Evolutionary conservation across 2,797 vertebrate species (phyloP), one percentile per base, ranked within the genome.

Genomic region (Chiroxiphia lanceolata): DNA sequence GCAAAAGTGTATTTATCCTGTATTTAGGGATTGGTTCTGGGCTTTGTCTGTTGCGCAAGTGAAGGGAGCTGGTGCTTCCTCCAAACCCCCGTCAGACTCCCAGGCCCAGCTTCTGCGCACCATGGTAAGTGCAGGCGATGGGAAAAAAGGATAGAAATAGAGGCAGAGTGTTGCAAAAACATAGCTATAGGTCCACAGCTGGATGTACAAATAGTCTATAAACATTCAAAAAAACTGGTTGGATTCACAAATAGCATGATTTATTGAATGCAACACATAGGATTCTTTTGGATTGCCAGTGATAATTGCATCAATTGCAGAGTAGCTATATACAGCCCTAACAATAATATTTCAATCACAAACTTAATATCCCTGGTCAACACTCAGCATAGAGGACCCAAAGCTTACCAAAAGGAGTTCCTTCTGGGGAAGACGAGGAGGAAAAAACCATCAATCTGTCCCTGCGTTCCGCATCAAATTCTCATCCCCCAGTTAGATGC

Each of bases 71-170:
- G 27, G 19, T 56, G 34, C 42, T 65, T 60, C 25, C 3, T 23
- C 53, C 8, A 11, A 71, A 48, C 23, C 11, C 47, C 7, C 1
- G 0, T 20, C 50, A 77, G 21, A 13, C 11, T 5, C 22, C 36
- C 15, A 23, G 57, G 31, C 54, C 45, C 72, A 83, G 67, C 48
- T 81, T 11, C 44, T 56, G 63, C 36, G 42, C 6, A 0, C 31
- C 1, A 0, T 21, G 42, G 54, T 26, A 36, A 63, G 57, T 4
- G 1, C n/a, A 16, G 82, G 29, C 36, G 20, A 13, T 15, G 15
- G 9, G 15, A 11, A 25, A 19, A 22, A 20, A 11, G 21, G 16
- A 31, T 6, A 65, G 25, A 31, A 65, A 48, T 0, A 40, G n/a
- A 42, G n/a, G 9, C 29, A n/a, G 29, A 48, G 7, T 40, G 26